These are phyloP conservation scores for Condylostylus longicornis DNA, from an alignment of 1,140 invertebrate genomes.

Conservation along the genomic window DNA sequence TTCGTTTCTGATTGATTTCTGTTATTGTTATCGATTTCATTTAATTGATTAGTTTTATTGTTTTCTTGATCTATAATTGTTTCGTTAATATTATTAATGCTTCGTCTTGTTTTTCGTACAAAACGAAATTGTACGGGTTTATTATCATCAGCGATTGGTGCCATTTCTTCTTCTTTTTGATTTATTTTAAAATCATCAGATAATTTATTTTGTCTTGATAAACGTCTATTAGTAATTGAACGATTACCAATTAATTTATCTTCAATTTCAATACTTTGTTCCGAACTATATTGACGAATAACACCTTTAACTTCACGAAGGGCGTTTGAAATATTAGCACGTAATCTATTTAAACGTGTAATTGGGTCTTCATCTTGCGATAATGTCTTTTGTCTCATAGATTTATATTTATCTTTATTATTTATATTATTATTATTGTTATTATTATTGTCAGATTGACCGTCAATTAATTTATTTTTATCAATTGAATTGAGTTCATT, in stretches of 20 bases:
- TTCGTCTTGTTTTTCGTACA: conserved; percentile 21
- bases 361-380: conserved; percentile 23
- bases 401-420: no score
- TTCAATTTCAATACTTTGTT: conserved; percentile 9
- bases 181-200: background rate
- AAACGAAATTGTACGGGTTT: conserved; percentile 23
- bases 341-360: conserved; percentile 22
- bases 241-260: background rate
- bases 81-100: no score
- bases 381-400: no score
- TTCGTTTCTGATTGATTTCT: no score
- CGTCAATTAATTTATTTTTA: no score
- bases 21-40: no score
- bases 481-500: no score
- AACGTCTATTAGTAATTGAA: background rate
- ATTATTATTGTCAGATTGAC: no score
- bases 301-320: conserved; percentile 25
- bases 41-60: no score
- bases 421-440: no score
- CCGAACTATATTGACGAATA: conserved; percentile 26
- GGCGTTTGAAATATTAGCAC: conserved; percentile 23
- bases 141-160: background rate
- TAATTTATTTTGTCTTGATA: background rate
- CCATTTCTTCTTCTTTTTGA: background rate
- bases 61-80: no score